Percentiles rank a stretch among this genome's conserved stretches.
Evolutionary conservation across 2,888 invertebrate species (phyloP).

Genomic region (Fragum sueziense): DNA sequence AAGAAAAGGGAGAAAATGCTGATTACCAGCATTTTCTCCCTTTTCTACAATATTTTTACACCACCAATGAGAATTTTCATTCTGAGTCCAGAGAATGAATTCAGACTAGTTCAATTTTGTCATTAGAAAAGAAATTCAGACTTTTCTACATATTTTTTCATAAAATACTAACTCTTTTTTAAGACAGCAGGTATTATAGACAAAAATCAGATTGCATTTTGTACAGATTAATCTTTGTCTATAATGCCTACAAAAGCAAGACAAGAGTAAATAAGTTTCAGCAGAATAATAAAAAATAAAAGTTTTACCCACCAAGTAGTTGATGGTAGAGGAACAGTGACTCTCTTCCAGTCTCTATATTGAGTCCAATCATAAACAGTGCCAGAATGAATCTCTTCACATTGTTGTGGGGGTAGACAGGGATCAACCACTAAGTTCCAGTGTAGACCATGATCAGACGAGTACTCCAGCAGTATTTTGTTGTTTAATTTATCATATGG

Average conservation of each 20-base stretch:
- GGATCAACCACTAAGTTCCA: conserved; percentile 81
- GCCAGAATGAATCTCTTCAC: conserved; percentile 78
- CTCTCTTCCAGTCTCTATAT: conserved; percentile 80
- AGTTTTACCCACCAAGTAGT: conserved; percentile 76
- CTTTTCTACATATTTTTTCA: too few species aligned
- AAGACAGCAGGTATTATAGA: too few species aligned
- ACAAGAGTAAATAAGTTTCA: too few species aligned
- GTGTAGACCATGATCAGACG: conserved; percentile 81
- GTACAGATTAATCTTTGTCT: too few species aligned
- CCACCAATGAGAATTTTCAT: too few species aligned
- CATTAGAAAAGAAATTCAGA: too few species aligned
- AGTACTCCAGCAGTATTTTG: conserved; percentile 80
- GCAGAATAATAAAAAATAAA: too few species aligned
- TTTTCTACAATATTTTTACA: neutral
- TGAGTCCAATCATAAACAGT: conserved; percentile 80
- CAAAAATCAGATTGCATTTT: too few species aligned
- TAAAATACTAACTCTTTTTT: too few species aligned
- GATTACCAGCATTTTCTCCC: neutral
- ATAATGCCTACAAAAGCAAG: too few species aligned
- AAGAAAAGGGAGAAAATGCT: neutral
- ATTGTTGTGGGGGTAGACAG: conserved; percentile 79
- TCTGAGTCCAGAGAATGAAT: too few species aligned
- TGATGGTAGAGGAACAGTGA: conserved; percentile 80
- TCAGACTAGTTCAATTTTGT: too few species aligned
- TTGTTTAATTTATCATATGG: conserved; percentile 72